Base-by-base conservation (phyloP, 2,113 vertebrate genomes). In the Tinamus guttatus region DNA sequence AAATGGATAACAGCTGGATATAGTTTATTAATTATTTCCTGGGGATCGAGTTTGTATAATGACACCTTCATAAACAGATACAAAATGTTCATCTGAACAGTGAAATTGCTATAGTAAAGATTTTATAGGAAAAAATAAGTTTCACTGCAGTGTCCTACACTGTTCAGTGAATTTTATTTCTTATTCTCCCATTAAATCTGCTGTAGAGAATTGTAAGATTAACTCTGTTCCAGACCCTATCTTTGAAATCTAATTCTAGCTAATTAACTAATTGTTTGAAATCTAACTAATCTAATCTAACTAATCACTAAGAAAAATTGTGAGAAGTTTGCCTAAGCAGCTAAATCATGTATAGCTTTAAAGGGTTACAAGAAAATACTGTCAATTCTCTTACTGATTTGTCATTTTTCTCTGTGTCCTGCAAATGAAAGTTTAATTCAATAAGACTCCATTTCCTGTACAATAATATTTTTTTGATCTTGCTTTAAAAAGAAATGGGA, bases 381-480 rank as follows among this genome's bases (percentile, higher is more conserved):
- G 84, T 65, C 75, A 67, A 56, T 54, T n/a, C n/a, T n/a, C n/a
- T n/a, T n/a, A n/a, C n/a, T n/a, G n/a, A n/a, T n/a, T 80, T 30
- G 0, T 43, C 52, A 34, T 11, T 87, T 69, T 68, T n/a, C n/a
- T n/a, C n/a, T n/a, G n/a, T n/a, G n/a, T n/a, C n/a, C n/a, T n/a
- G n/a, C n/a, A n/a, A n/a, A 88, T 71, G 90, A 69, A 86, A 93
- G 81, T 75, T 85, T 80, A 87, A 94, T 83, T 87, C 69, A 93
- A 58, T 94, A 81, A 91, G 91, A 87, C 74, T 87, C 85, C 60
- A 94, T 93, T 95, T 94, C 85, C 79, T 67, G 54, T 87, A 68
- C 75, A 93, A 52, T 87, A 89, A 60, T 45, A 45, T 27, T 43
- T 2, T 87, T 94, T 85, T 94, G 75, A 89, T 94, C 75, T 85